Evolutionary conservation across 37 sponge, comb jelly and placozoan species (phyloP).

Genomic region (Tethya wilhelma): DNA sequence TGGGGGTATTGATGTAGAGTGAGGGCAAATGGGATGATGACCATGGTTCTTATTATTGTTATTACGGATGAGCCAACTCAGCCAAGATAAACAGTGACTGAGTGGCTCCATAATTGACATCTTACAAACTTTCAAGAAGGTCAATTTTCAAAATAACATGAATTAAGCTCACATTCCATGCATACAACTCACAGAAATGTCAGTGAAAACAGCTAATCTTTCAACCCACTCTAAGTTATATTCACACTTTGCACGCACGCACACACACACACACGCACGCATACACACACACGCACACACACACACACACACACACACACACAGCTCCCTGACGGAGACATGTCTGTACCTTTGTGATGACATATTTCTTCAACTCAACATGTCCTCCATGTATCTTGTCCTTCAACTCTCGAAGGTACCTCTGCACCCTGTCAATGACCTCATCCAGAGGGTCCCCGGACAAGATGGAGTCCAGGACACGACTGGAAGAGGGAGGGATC

Average conservation of each 20-base stretch:
- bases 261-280: neutral
- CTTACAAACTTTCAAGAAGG: no score
- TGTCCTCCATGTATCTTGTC: constrained; percentile 47
- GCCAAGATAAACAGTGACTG: no score
- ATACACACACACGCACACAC: neutral
- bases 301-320: constrained; percentile 1
- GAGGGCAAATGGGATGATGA: no score
- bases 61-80: no score
- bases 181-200: no score
- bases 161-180: no score
- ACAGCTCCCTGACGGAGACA: neutral
- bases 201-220: neutral
- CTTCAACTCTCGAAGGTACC: constrained; percentile 50
- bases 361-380: constrained; percentile 59
- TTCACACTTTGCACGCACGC: neutral
- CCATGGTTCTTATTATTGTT: no score
- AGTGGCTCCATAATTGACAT: no score
- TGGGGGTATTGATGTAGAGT: no score
- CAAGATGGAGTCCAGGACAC: constrained; percentile 82
- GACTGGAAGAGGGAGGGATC: no score
- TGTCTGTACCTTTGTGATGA: constrained; percentile 81
- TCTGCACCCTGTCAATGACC: constrained; percentile 75
- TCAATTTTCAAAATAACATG: no score
- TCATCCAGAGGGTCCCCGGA: constrained; percentile 72
- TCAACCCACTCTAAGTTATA: no score